Base-by-base conservation (phyloP, 30 jellyfish, hydroid and myxozoan species). In the Mastigias papua region DNA sequence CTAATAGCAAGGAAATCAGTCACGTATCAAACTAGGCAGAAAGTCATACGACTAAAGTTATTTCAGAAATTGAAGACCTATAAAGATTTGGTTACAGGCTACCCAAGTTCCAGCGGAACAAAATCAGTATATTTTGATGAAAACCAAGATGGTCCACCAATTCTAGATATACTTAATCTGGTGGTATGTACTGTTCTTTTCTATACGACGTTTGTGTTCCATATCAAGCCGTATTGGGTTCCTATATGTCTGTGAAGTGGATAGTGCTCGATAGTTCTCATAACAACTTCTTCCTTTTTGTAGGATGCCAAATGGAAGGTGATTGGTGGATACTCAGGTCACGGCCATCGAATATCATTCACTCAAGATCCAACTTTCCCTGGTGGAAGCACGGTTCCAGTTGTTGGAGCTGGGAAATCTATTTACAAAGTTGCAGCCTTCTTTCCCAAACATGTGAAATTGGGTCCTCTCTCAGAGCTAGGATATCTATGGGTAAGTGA, bases 131-230 rank as follows among this genome's bases (percentile, higher is more conserved):
- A 85, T 54, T 94, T 94, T 64, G 99, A 94, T 67, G 72, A 48
- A 64, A 90, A 89, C 67, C 97, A 94, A 89, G 95, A 94, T 78
- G 99, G 99, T 30, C 99, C 99, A n/a, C 90, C 91, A 0, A 70
- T 73, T 4, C 80, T 73, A 20, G 97, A 90, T 37, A 71, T 94
- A 10, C 86, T 94, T 33, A 94, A 94, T 63, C 69, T 94, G 26
- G 85, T 78, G 90, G 98, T 93, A 82, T 21, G 97, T 46, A 54
- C 3, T 21, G 9, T 54, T 2, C 25, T 5, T 54, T 42, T 15
- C 8, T 57, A 0, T 19, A 57, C 17, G n/a, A n/a, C n/a, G n/a
- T n/a, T n/a, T n/a, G n/a, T n/a, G n/a, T n/a, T n/a, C n/a, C n/a
- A n/a, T n/a, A n/a, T n/a, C n/a, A n/a, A n/a, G n/a, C n/a, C n/a